Evolutionary conservation across 1,140 invertebrate genomes (phyloP).

Genomic region (Acyrthosiphon pisum): DNA sequence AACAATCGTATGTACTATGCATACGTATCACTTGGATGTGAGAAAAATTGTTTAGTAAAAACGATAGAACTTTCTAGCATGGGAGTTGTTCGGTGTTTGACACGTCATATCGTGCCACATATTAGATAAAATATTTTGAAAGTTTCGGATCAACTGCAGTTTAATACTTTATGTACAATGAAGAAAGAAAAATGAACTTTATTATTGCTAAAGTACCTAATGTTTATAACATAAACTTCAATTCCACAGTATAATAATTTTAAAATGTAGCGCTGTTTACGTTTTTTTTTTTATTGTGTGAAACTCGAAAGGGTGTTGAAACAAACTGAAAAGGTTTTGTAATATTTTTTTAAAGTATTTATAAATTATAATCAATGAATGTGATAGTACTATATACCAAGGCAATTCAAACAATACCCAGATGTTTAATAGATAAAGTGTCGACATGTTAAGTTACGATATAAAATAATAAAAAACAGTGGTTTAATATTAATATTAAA

Average conservation of each 20-base stretch:
- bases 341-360: background rate
- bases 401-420: background rate
- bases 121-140: slow-evolving; percentile 11
- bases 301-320: background rate
- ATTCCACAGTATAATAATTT: background rate
- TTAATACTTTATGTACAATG: background rate
- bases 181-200: background rate
- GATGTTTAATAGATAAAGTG: background rate
- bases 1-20: background rate
- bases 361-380: background rate
- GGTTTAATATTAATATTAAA: too few species aligned
- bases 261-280: background rate
- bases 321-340: background rate
- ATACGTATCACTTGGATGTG: background rate
- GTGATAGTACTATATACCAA: background rate
- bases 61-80: background rate
- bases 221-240: background rate
- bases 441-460: background rate
- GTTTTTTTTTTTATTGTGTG: background rate
- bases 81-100: background rate
- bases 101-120: background rate
- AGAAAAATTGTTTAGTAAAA: background rate
- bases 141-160: background rate
- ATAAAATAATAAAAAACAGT: background rate
- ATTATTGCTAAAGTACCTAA: background rate